phyloP scores from a whole-genome alignment of 2,888 invertebrate genomes.

The Lypha dubia region DNA sequence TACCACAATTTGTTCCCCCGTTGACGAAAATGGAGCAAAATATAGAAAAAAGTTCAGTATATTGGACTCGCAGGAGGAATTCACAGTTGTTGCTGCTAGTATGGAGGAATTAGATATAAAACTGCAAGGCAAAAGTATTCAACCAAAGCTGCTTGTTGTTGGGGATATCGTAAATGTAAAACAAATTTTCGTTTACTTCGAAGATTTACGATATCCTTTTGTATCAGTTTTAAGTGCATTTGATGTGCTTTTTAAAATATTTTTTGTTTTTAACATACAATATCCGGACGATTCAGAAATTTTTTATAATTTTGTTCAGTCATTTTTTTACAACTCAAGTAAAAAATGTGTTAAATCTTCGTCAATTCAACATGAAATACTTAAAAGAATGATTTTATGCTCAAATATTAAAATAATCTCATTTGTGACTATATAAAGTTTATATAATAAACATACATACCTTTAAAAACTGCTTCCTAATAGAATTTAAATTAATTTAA shows the following conservation, averaged over 20 bases:
- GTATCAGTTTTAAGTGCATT: not conserved
- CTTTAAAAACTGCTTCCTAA: too few species aligned
- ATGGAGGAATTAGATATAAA: not conserved
- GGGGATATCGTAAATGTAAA: not conserved
- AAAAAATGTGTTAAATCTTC: too few species aligned
- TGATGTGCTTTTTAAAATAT: not conserved
- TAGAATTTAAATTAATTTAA: too few species aligned
- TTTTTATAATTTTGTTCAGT: too few species aligned
- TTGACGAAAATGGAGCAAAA: not conserved
- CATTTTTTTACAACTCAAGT: too few species aligned
- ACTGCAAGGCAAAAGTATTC: not conserved
- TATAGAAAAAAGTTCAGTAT: not conserved
- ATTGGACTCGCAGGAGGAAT: not conserved
- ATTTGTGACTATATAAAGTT: too few species aligned
- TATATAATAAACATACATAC: too few species aligned
- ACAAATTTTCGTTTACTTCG: not conserved
- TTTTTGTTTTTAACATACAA: not conserved
- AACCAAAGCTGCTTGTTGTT: constrained; percentile 5
- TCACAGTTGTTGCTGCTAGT: not conserved
- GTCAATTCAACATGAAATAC: too few species aligned
- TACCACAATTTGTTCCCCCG: constrained; percentile 6
- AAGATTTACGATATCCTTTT: not conserved
- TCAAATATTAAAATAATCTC: too few species aligned
- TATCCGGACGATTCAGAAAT: not conserved
- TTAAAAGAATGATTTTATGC: too few species aligned